A percentile compares a stretch with the other conserved stretches of the same genome.
Evolutionary conservation across 2,797 vertebrate species (phyloP).

Genomic region (Rhadinocentrus ornatus): DNA sequence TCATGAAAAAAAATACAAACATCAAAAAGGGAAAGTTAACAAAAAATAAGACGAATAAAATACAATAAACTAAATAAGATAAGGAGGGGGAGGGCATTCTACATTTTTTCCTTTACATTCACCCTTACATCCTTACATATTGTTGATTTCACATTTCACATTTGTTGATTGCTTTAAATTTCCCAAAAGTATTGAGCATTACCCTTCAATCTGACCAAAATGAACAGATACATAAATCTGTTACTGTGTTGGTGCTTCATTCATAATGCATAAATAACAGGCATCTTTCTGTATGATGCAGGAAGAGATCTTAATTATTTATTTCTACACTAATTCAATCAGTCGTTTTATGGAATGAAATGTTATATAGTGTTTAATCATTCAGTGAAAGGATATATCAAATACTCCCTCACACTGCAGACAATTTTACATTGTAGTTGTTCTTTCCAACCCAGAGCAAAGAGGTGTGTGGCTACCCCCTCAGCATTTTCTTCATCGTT

Average conservation of each 20-base stretch:
- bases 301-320: not conserved
- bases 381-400: not conserved
- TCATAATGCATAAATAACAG: not conserved
- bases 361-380: not conserved
- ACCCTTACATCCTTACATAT: too few species aligned
- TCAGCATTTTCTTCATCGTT: conserved; percentile 96
- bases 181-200: not conserved
- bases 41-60: too few species aligned
- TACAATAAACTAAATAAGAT: too few species aligned
- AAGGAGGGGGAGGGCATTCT: not conserved
- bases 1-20: not conserved
- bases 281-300: not conserved
- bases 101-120: not conserved
- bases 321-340: rapidly evolving
- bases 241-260: not conserved
- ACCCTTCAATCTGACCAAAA: too few species aligned
- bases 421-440: not conserved
- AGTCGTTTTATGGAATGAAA: not conserved
- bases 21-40: too few species aligned
- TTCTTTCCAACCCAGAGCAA: conserved; percentile 57
- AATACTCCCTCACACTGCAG: not conserved
- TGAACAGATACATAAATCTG: not conserved
- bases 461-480: conserved; percentile 84
- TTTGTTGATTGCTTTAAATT: not conserved
- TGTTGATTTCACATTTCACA: not conserved